These are phyloP conservation scores for Mastigias papua DNA, from an alignment of 30 jellyfish, hydroid and myxozoan genomes.

Conservation along the genomic window DNA sequence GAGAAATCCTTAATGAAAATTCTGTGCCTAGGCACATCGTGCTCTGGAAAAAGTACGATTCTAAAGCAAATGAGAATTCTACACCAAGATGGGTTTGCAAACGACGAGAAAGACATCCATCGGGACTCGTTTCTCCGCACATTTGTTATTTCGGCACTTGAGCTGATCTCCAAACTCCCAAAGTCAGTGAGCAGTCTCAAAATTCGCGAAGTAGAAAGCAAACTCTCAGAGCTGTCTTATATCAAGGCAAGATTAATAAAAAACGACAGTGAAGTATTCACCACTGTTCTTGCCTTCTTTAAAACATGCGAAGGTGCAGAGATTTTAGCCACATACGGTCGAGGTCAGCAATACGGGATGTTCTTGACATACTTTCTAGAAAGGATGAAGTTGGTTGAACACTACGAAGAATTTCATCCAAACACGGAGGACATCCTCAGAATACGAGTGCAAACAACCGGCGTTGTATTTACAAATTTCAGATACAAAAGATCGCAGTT, in stretches of 20 bases:
- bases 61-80: slow-evolving; percentile 66
- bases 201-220: neutral
- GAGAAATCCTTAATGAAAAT: slow-evolving; percentile 45
- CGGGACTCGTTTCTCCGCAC: slow-evolving; percentile 49
- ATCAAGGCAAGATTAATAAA: slow-evolving; percentile 14
- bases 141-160: slow-evolving; percentile 23
- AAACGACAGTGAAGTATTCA: slow-evolving; percentile 7
- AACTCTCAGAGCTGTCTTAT: neutral
- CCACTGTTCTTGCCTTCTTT: neutral
- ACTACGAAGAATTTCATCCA: slow-evolving; percentile 22
- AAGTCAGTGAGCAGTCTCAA: neutral
- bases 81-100: slow-evolving; percentile 57
- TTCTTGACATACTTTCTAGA: slow-evolving; percentile 24
- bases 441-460: slow-evolving; percentile 64
- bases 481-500: slow-evolving; percentile 34
- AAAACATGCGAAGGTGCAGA: slow-evolving; percentile 29
- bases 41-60: slow-evolving; percentile 68
- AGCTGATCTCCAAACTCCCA: slow-evolving; percentile 45
- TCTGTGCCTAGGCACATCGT: slow-evolving; percentile 63
- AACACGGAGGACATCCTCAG: slow-evolving; percentile 60
- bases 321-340: neutral
- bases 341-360: slow-evolving; percentile 36
- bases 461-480: slow-evolving; percentile 59
- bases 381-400: slow-evolving; percentile 2
- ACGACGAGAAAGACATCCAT: slow-evolving; percentile 33